Percentiles rank a stretch among this genome's conserved stretches.
Evolutionary conservation across 2,797 vertebrate species (phyloP).

Genomic region (Thamnophis elegans): DNA sequence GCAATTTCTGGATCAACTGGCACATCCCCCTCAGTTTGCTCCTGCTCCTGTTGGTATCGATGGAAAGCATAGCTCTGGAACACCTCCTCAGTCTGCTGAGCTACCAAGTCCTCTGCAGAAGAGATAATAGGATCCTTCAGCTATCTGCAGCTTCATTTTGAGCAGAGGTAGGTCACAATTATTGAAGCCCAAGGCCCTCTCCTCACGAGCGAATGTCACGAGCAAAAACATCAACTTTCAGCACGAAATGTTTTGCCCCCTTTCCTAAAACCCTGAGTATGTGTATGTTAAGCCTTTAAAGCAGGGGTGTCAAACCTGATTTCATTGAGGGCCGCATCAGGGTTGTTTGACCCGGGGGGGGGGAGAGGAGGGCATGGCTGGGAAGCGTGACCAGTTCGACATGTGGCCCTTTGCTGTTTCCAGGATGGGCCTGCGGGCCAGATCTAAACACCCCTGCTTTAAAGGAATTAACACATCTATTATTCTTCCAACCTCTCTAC

Average conservation of each 20-base stretch:
- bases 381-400: too few relatives aligned
- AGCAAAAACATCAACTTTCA: background rate
- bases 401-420: too few relatives aligned
- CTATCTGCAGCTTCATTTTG: background rate
- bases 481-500: background rate
- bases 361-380: too few relatives aligned
- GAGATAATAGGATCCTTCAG: background rate
- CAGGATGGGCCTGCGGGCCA: too few relatives aligned
- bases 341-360: too few relatives aligned
- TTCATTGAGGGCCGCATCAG: too few relatives aligned
- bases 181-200: background rate
- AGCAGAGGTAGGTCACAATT: background rate
- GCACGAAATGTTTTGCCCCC: background rate
- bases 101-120: constrained; percentile 71
- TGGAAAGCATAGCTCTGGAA: constrained; percentile 74
- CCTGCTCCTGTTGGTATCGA: constrained; percentile 70
- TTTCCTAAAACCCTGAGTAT: background rate
- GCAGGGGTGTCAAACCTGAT: too few relatives aligned
- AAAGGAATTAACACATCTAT: background rate
- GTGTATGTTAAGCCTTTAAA: background rate
- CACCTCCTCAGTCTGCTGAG: constrained; percentile 68
- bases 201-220: background rate
- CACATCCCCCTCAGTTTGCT: constrained; percentile 57
- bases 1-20: constrained; percentile 70
- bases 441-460: background rate